Evolutionary conservation across 2,113 vertebrate genomes (phyloP).

Genomic region (Oenanthe oenanthe): DNA sequence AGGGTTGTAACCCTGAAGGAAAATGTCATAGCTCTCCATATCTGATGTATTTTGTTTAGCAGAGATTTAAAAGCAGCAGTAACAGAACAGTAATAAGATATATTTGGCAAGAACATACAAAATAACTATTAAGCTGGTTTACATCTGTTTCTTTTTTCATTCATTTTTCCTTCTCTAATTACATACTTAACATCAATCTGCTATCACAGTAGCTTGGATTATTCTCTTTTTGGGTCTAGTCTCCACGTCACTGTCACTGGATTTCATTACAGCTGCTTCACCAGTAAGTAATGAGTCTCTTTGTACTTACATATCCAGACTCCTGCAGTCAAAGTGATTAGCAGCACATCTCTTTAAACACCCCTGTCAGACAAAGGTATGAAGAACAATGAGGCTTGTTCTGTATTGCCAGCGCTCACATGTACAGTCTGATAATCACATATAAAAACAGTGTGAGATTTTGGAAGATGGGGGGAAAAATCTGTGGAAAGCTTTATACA

Average conservation of each 20-base stretch:
- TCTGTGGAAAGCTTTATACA: background rate
- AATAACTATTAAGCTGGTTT: conserved; percentile 26
- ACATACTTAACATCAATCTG: background rate
- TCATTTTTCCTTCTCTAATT: conserved; percentile 4
- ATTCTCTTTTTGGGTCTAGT: background rate
- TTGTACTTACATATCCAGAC: background rate
- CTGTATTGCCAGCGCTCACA: background rate
- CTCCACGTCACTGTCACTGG: background rate
- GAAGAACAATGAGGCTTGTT: background rate
- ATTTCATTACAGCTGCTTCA: background rate
- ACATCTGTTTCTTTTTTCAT: conserved; percentile 27
- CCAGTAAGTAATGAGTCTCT: background rate
- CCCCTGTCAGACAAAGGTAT: background rate
- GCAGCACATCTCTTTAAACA: background rate
- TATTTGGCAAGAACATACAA: background rate
- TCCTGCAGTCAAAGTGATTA: background rate
- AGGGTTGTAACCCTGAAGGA: background rate
- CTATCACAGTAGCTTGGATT: background rate
- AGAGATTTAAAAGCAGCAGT: conserved; percentile 17
- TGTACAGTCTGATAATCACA: background rate
- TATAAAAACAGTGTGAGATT: background rate
- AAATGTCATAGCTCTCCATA: background rate
- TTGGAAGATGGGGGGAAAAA: background rate
- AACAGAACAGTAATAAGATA: background rate
- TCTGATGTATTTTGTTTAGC: background rate